These are phyloP conservation scores for Brachystomella parvula DNA, from an alignment of 1,140 invertebrate species.

Conservation along the genomic window DNA sequence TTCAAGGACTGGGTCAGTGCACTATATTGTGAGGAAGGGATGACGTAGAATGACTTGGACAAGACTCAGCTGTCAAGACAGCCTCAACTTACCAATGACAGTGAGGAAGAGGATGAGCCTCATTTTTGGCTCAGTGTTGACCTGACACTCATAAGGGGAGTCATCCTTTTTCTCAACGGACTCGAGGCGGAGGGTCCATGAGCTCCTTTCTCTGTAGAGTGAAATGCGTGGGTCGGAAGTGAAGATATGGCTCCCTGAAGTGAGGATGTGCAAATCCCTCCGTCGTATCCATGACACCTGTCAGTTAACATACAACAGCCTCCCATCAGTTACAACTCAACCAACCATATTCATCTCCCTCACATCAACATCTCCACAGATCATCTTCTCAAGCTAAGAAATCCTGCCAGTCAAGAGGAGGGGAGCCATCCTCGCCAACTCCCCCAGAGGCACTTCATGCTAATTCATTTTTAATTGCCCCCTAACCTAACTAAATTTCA, in stretches of 20 bases:
- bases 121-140: conserved; percentile 37
- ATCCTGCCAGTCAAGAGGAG: too few species aligned
- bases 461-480: not conserved
- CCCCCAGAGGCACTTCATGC: not conserved
- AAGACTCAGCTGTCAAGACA: not conserved
- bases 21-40: too few species aligned
- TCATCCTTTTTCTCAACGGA: conserved; percentile 56
- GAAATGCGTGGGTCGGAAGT: conserved; percentile 62
- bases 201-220: conserved; percentile 41
- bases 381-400: too few species aligned
- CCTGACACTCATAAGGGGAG: conserved; percentile 46
- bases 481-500: too few species aligned
- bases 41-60: not conserved
- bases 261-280: conserved; percentile 64
- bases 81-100: conserved; percentile 29
- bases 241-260: conserved; percentile 58
- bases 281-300: conserved; percentile 71
- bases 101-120: conserved; percentile 25
- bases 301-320: conserved; percentile 31
- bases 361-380: too few species aligned
- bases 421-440: too few species aligned
- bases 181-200: conserved; percentile 60
- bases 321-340: too few species aligned
- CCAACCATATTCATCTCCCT: not conserved
- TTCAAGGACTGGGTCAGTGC: too few species aligned